These are phyloP conservation scores for Sesia bembeciformis DNA, from an alignment of 2,888 invertebrate species.

Conservation along the genomic window DNA sequence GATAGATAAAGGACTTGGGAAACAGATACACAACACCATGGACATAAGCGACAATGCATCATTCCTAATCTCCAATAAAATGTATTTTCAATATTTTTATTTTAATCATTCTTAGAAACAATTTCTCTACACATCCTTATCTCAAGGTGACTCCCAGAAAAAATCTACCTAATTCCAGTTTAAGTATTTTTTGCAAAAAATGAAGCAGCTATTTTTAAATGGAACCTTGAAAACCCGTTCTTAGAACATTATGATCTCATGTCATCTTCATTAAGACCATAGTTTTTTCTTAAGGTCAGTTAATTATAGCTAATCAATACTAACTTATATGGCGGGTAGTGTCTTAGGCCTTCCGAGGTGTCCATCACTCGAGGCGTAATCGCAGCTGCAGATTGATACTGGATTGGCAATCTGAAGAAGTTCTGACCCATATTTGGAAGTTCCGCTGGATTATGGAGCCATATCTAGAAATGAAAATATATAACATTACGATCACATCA, in stretches of 20 bases:
- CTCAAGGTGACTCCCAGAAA: neutral
- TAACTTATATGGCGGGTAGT: conserved; percentile 67
- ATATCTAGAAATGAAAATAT: conserved; percentile 35
- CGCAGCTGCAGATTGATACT: conserved; percentile 76
- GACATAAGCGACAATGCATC: too few relatives aligned
- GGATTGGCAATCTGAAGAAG: conserved; percentile 76
- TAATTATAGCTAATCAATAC: conserved; percentile 2
- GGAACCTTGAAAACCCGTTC: neutral
- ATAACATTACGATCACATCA: neutral
- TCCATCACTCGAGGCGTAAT: conserved; percentile 79
- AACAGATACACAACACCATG: too few relatives aligned
- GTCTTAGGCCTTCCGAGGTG: conserved; percentile 72
- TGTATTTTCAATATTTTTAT: too few relatives aligned
- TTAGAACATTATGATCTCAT: neutral
- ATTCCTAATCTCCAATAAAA: too few relatives aligned
- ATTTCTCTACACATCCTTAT: neutral
- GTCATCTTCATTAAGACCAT: neutral
- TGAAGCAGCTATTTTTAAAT: neutral
- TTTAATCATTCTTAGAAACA: too few relatives aligned
- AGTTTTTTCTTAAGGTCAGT: neutral
- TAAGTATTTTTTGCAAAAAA: neutral
- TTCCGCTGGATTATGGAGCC: conserved; percentile 76
- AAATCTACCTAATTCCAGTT: neutral
- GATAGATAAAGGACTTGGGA: too few relatives aligned
- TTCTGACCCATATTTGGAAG: conserved; percentile 75